phyloP scores from a whole-genome alignment of 2,113 vertebrate species.

The Pituophis catenifer region DNA sequence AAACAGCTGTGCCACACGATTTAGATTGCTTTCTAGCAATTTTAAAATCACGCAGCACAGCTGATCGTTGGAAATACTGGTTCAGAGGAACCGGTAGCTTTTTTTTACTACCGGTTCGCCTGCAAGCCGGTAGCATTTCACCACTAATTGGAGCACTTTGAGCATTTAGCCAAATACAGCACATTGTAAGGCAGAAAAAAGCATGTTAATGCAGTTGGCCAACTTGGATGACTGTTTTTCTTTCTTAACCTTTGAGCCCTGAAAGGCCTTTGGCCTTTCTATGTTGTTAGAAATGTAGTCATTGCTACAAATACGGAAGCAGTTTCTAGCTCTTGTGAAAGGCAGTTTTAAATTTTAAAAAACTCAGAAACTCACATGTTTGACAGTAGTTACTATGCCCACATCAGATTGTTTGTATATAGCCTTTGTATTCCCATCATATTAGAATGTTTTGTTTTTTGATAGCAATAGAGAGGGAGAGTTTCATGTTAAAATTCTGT shows the following conservation, averaged over 20 bases:
- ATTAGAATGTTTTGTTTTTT: neutral
- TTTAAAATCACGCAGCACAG: no score
- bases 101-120: no score
- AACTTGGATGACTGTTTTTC: neutral
- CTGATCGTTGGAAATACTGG: no score
- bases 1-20: no score
- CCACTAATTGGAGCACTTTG: neutral
- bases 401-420: neutral
- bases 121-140: no score
- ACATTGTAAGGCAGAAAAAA: neutral
- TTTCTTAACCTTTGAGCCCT: neutral
- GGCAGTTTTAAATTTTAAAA: neutral
- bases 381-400: neutral
- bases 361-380: neutral
- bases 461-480: accelerated
- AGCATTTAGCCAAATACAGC: neutral
- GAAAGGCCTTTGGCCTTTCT: neutral
- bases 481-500: accelerated
- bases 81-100: no score
- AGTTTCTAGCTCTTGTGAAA: neutral
- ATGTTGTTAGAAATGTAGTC: neutral
- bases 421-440: neutral
- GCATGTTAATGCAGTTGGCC: neutral
- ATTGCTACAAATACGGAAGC: neutral
- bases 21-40: no score